Conservation (phyloP, 2,113 vertebrate species). For the Rhabdomys dilectus region DNA sequence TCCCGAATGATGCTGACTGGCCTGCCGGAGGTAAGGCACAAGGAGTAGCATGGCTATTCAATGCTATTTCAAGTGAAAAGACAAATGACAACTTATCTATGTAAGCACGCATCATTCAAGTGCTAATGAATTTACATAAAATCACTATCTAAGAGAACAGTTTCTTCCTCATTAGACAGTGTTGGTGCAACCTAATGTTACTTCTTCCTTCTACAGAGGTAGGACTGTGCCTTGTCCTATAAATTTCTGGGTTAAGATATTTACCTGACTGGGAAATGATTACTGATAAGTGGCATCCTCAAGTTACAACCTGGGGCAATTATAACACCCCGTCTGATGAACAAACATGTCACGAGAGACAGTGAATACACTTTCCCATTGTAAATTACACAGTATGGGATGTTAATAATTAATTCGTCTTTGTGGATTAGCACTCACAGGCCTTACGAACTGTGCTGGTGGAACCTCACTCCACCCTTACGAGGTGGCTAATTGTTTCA, state of each 20-base stretch:
- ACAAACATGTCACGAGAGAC: slow-evolving; percentile 48
- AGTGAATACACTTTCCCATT: slow-evolving; percentile 34
- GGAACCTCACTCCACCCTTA: slow-evolving; percentile 5
- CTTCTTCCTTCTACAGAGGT: background rate
- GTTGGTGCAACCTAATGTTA: background rate
- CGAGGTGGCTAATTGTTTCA: slow-evolving; percentile 51
- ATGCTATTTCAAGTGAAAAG: background rate
- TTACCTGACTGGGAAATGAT: slow-evolving; percentile 38
- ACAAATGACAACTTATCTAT: background rate
- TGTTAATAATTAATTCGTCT: slow-evolving; percentile 79
- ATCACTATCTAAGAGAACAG: background rate
- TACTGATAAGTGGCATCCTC: slow-evolving; percentile 28
- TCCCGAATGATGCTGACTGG: background rate
- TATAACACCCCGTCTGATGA: slow-evolving; percentile 20
- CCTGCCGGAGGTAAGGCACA: background rate
- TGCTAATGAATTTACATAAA: background rate
- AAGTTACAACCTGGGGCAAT: slow-evolving; percentile 47
- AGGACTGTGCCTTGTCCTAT: background rate
- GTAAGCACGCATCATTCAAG: background rate
- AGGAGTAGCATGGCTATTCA: background rate
- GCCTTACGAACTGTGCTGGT: slow-evolving; percentile 25
- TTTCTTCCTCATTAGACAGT: background rate
- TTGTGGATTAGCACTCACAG: slow-evolving; percentile 44
- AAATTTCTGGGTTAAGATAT: slow-evolving; percentile 13
- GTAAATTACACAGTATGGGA: slow-evolving; percentile 58